phyloP scores from a whole-genome alignment of 2,797 vertebrate species.

The Melanotaenia pygmaea region DNA sequence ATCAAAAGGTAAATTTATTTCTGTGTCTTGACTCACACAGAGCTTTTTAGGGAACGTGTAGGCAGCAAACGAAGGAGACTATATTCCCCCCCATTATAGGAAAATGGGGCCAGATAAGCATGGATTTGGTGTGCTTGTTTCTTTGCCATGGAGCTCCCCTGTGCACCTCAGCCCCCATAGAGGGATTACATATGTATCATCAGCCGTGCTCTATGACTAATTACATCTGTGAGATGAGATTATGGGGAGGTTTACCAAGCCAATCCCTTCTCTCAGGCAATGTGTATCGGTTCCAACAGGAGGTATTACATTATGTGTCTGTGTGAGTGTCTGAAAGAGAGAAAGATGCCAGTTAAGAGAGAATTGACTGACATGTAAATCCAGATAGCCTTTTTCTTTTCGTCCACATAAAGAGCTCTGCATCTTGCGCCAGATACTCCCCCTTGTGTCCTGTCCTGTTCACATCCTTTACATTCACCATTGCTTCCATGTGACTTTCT shows the following conservation, averaged over 20 bases:
- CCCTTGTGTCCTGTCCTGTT: slow-evolving; percentile 20
- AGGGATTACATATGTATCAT: slow-evolving; percentile 85
- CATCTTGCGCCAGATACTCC: slow-evolving; percentile 32
- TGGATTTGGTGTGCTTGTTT: slow-evolving; percentile 75
- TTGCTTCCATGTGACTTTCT: slow-evolving; percentile 1
- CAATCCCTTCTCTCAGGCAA: slow-evolving; percentile 81
- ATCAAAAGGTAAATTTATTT: slow-evolving; percentile 66
- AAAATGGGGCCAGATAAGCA: slow-evolving; percentile 73
- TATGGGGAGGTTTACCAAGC: slow-evolving; percentile 81
- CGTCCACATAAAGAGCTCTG: slow-evolving; percentile 26
- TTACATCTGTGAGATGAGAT: slow-evolving; percentile 87
- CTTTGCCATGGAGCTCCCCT: slow-evolving; percentile 68
- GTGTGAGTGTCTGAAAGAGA: slow-evolving; percentile 59
- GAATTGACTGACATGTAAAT: slow-evolving; percentile 74
- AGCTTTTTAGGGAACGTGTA: slow-evolving; percentile 71
- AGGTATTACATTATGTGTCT: slow-evolving; percentile 72
- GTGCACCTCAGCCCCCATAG: slow-evolving; percentile 75
- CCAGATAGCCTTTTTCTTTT: slow-evolving; percentile 45
- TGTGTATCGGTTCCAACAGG: slow-evolving; percentile 79
- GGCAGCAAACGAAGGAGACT: slow-evolving; percentile 59
- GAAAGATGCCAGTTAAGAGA: slow-evolving; percentile 63
- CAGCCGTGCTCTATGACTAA: slow-evolving; percentile 84
- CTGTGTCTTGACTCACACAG: slow-evolving; percentile 64
- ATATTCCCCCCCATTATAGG: slow-evolving; percentile 35
- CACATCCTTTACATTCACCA: slow-evolving; percentile 4